These are phyloP conservation scores for Bombylius major DNA, from an alignment of 2,888 invertebrate genomes.

Conservation along the genomic window DNA sequence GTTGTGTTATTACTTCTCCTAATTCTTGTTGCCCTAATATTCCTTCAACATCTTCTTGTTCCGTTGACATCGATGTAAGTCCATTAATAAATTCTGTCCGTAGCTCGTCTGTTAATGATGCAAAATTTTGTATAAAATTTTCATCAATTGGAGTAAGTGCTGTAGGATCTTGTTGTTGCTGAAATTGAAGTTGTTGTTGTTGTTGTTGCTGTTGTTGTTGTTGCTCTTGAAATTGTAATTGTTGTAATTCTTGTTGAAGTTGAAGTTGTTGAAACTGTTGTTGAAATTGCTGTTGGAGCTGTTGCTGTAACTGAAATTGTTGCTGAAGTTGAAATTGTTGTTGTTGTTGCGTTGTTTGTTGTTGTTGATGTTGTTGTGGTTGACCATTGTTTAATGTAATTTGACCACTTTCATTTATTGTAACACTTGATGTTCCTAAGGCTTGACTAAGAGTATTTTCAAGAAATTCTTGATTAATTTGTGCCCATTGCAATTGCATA, in stretches of 20 bases:
- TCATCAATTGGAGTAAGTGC: too few relatives aligned
- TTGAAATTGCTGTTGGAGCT: constrained; percentile 16
- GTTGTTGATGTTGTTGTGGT: neutral
- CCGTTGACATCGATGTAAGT: too few relatives aligned
- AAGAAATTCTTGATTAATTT: constrained; percentile 5
- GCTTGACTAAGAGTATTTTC: constrained; percentile 4
- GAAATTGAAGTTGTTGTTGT: constrained; percentile 12
- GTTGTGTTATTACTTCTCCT: too few relatives aligned
- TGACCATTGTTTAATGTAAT: neutral
- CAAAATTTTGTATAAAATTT: too few relatives aligned
- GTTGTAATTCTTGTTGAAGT: constrained; percentile 12
- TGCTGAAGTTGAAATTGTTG: neutral
- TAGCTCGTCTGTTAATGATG: too few relatives aligned
- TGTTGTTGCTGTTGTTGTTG: constrained; percentile 21
- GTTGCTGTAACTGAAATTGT: constrained; percentile 13
- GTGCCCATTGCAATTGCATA: constrained; percentile 6
- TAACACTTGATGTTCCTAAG: constrained; percentile 1
- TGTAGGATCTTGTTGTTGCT: constrained; percentile 6
- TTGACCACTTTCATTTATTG: neutral
- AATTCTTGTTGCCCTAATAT: too few relatives aligned
- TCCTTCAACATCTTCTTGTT: too few relatives aligned
- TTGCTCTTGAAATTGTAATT: constrained; percentile 11
- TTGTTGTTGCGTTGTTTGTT: neutral
- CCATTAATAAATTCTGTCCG: too few relatives aligned
- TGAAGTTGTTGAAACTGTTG: constrained; percentile 13